phyloP scores from a whole-genome alignment of 2,888 invertebrate species.

The Matsumyia berberina region DNA sequence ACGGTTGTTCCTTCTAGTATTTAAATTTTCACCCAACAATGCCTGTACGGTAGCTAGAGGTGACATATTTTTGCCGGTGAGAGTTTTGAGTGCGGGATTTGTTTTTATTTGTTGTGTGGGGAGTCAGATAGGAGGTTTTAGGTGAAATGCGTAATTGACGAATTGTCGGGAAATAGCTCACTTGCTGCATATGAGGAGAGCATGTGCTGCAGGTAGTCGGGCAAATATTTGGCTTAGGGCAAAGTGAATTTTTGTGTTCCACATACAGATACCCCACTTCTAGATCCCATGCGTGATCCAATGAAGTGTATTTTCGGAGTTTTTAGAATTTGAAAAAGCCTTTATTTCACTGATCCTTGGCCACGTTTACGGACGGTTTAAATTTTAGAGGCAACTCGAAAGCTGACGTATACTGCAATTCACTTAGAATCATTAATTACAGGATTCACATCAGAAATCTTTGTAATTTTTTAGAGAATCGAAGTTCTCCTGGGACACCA shows the following conservation, averaged over 20 bases:
- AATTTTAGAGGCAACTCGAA: too few species aligned
- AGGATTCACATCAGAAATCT: too few species aligned
- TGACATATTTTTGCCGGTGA: slow-evolving; percentile 1
- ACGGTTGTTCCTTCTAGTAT: slow-evolving; percentile 46
- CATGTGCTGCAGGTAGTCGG: slow-evolving; percentile 14
- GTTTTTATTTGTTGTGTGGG: not conserved
- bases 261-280: too few species aligned
- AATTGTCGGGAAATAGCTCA: not conserved
- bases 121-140: not conserved
- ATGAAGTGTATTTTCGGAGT: not conserved
- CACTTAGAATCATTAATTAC: too few species aligned
- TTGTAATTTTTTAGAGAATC: too few species aligned
- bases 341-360: too few species aligned
- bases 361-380: too few species aligned
- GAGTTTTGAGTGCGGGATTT: slow-evolving; percentile 18
- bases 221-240: slow-evolving; percentile 28
- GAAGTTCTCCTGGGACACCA: too few species aligned
- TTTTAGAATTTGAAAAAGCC: too few species aligned
- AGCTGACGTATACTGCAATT: too few species aligned
- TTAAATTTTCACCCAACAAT: slow-evolving; percentile 47
- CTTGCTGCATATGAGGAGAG: slow-evolving; percentile 21
- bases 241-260: not conserved
- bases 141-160: not conserved
- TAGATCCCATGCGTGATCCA: too few species aligned
- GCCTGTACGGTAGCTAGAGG: not conserved